These are phyloP conservation scores for Fragum sueziense DNA, from an alignment of 2,888 invertebrate species.

Conservation along the genomic window DNA sequence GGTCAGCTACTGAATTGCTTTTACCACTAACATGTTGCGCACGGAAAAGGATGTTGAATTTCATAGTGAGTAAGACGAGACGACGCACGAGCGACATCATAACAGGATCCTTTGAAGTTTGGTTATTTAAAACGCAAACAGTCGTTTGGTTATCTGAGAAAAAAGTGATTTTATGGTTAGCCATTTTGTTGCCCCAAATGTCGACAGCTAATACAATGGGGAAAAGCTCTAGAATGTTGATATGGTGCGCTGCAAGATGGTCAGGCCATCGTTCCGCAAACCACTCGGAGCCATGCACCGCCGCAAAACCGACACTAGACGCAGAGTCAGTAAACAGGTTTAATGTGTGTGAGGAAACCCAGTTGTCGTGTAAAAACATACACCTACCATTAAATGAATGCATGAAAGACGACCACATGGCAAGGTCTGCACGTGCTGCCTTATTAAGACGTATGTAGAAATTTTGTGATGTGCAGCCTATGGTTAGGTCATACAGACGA, in stretches of 20 bases:
- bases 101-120: constrained; percentile 20
- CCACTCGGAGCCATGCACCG: constrained; percentile 30
- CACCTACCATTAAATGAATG: too few relatives aligned
- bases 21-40: constrained; percentile 4
- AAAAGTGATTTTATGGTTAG: constrained; percentile 30
- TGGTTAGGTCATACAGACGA: too few relatives aligned
- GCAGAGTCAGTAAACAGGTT: constrained; percentile 40
- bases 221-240: constrained; percentile 22
- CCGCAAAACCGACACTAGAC: constrained; percentile 35
- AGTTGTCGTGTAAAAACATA: constrained; percentile 36
- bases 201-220: constrained; percentile 27
- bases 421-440: too few relatives aligned
- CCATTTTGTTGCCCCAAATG: constrained; percentile 34
- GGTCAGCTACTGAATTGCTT: neutral
- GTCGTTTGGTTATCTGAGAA: constrained; percentile 35
- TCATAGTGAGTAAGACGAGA: too few relatives aligned
- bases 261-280: constrained; percentile 13
- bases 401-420: too few relatives aligned
- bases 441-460: too few relatives aligned
- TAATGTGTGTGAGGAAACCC: constrained; percentile 13
- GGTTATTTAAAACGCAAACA: constrained; percentile 25
- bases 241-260: neutral
- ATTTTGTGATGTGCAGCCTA: constrained; percentile 6
- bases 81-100: neutral
- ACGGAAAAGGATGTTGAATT: too few relatives aligned